Percentiles rank a stretch among this genome's conserved stretches.
phyloP scores from a whole-genome alignment of 1,140 invertebrate genomes.

The Spodoptera litura region DNA sequence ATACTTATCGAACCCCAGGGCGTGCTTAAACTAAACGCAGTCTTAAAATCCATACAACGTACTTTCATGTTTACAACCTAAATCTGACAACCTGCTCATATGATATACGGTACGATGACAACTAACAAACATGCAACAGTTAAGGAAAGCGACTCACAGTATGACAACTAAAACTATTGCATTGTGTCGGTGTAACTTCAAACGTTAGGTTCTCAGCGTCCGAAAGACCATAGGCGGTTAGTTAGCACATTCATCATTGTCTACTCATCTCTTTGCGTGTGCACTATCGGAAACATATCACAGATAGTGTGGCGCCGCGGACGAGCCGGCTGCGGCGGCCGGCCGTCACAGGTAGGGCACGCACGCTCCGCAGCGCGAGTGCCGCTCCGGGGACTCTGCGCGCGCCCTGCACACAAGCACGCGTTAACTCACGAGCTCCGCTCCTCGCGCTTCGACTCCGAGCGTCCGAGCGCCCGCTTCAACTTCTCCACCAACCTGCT shows the following conservation, averaged over 20 bases:
- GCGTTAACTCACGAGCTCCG: constrained; percentile 81
- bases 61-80: constrained; percentile 69
- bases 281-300: constrained; percentile 74
- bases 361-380: constrained; percentile 79
- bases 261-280: constrained; percentile 71
- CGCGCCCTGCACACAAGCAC: constrained; percentile 81
- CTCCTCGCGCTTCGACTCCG: constrained; percentile 83
- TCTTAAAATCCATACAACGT: constrained; percentile 77
- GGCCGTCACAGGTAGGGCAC: constrained; percentile 81
- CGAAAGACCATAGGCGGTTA: constrained; percentile 58
- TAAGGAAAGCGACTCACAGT: constrained; percentile 64
- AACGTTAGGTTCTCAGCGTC: constrained; percentile 50
- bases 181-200: constrained; percentile 51
- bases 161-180: constrained; percentile 65
- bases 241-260: constrained; percentile 68
- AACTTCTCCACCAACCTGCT: constrained; percentile 93
- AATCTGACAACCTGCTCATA: constrained; percentile 61
- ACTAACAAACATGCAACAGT: constrained; percentile 70
- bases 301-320: constrained; percentile 73
- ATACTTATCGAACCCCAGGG: constrained; percentile 49
- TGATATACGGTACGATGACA: constrained; percentile 48
- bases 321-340: constrained; percentile 36
- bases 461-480: constrained; percentile 90
- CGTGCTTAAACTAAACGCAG: constrained; percentile 78
- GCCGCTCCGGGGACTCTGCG: constrained; percentile 73